Evolutionary conservation across 2,888 invertebrate genomes (phyloP), one percentile per base, ranked within the genome.

Genomic region (Pyrgus malvae): DNA sequence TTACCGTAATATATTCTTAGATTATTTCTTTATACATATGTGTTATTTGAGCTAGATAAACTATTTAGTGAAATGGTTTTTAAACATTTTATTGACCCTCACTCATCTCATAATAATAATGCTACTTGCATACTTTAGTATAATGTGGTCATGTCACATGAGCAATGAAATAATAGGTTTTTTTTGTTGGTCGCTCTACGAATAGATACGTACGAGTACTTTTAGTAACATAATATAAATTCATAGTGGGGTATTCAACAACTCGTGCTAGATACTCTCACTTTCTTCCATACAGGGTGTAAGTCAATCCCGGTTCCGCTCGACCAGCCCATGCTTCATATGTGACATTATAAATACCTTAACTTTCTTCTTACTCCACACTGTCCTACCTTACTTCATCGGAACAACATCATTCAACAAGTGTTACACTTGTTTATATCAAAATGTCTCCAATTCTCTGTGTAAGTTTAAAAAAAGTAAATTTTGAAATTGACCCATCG

Each of bases 321-420:
- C 59, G 58, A 51, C 58, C 37, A 55, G 45, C 48, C 12, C 11
- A 31, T 51, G 46, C 29, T 45, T 59, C 59, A 45, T 59, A 60
- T 51, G 62, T 64, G 59, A 61, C 66, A 66, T 71, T 80, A 83
- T 83, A 83, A 77, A 81, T 83, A 76, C 72, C 63, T 64, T 71
- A 63, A 64, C 72, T 72, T 74, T 72, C 70, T 63, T 65, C 9
- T 51, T 46, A 46, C 37, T 31, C 48, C 60, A 51, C 83, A 87
- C 83, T 86, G 79, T 80, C 80, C 70, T 66, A 41, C 58, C 65
- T 62, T 58, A 64, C 61, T 59, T 56, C 59, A 59, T 16, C 31
- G 16, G 19, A 21, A 42, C 25, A 3, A 14, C 50, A 25, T 17
- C 33, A 33, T n/a, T 35, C 19, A 56, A 55, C 61, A 62, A 38